Evolutionary conservation across 2,888 invertebrate species (phyloP).

Genomic region (Herminia tarsipennalis): DNA sequence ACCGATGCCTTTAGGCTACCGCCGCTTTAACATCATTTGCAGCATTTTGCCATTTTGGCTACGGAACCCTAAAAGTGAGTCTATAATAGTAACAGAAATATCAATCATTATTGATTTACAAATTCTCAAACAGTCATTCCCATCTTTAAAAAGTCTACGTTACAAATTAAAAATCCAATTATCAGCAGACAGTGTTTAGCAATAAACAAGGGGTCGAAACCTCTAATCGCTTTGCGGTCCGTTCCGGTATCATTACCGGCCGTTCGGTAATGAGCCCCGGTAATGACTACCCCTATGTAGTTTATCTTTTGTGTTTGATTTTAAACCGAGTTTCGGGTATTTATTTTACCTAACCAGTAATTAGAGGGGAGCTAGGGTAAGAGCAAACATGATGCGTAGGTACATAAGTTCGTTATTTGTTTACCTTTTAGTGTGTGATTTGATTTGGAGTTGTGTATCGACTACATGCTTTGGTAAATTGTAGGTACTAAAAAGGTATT

Average conservation of each 20-base stretch:
- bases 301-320: conserved; percentile 43
- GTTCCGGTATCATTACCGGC: conserved; percentile 39
- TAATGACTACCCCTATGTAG: conserved; percentile 38
- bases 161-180: conserved; percentile 38
- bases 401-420: not conserved
- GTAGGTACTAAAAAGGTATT: too few species aligned
- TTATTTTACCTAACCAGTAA: conserved; percentile 38
- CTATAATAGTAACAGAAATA: too few species aligned
- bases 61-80: too few species aligned
- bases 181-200: conserved; percentile 24
- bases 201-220: conserved; percentile 43
- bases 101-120: too few species aligned
- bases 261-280: conserved; percentile 41
- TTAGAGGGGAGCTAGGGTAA: conserved; percentile 19
- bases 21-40: too few species aligned
- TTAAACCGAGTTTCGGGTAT: conserved; percentile 36
- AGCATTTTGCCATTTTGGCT: too few species aligned
- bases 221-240: conserved; percentile 42
- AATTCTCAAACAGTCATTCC: too few species aligned
- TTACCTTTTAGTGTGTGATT: not conserved
- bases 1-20: too few species aligned
- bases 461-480: too few species aligned
- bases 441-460: too few species aligned
- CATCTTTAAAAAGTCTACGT: not conserved
- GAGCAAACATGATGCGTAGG: not conserved